phyloP scores from a whole-genome alignment of 2,113 vertebrate genomes.

The Eptatretus burgeri region DNA sequence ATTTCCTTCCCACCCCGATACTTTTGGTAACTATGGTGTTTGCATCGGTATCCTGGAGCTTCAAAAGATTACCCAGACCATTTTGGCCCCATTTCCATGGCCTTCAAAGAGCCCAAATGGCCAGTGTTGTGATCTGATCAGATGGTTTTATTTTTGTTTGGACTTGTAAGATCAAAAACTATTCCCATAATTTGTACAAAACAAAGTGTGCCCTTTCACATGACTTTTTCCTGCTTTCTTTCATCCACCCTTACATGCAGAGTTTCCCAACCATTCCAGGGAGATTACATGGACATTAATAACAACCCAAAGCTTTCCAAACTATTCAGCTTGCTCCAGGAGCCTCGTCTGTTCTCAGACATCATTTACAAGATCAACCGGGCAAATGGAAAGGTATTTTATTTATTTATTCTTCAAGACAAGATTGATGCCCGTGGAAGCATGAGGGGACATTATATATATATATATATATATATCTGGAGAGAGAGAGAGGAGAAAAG shows the following conservation, averaged over 20 bases:
- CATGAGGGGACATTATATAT: no score
- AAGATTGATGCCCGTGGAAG: no score
- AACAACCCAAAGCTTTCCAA: constrained; percentile 95
- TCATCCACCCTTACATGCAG: background rate
- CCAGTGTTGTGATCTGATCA: background rate
- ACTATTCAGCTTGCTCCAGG: constrained; percentile 47
- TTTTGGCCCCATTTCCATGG: background rate
- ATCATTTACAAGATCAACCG: constrained; percentile 88
- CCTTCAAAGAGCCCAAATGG: background rate
- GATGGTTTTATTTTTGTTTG: background rate
- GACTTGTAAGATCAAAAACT: background rate
- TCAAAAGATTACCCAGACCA: background rate
- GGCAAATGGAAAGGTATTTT: constrained; percentile 62
- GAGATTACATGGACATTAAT: constrained; percentile 73
- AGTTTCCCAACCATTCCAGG: constrained; percentile 57
- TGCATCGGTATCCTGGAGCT: no score
- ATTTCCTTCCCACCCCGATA: no score
- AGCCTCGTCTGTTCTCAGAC: constrained; percentile 76
- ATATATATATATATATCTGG: no score
- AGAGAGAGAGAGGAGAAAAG: no score
- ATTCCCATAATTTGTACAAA: background rate
- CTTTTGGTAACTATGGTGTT: no score
- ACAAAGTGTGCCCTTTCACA: background rate
- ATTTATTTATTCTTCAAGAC: background rate
- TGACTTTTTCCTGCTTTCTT: background rate